Evolutionary conservation across 2,113 vertebrate genomes (phyloP), one percentile per base, ranked within the genome.

Genomic region (Apodemus speciosus): DNA sequence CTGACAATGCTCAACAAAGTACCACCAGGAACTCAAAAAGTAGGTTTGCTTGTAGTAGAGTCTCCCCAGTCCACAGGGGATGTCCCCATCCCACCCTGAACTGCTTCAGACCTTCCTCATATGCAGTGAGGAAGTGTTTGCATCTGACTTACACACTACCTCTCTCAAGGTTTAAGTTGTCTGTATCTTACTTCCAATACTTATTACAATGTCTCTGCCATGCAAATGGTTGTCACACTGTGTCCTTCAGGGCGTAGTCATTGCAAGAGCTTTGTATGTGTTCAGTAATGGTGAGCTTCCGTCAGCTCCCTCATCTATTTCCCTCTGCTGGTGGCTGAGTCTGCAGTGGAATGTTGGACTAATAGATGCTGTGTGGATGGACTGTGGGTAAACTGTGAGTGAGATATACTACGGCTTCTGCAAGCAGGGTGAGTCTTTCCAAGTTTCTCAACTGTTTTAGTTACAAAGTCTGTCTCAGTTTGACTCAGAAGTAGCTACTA

Each of bases 401-500:
- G 53, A 88, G 90, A 66, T 0, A 32, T 38, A 43, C 53, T 43
- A 51, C 62, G 56, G 79, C 56, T 60, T 43, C 79, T 83, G 38
- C 23, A 91, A 38, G 64, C 66, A 66, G n/a, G 64, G 14, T 79
- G 76, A 88, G 35, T 49, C 73, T 80, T 85, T 93, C 60, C n/a
- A 66, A 16, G 13, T 53, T 23, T 93, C 89, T 86, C 43, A 84
- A 75, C 69, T 89, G 27, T 73, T 80, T 86, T 25, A 92, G 49
- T 89, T 88, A 81, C 64, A 40, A 21, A 43, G 25, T 93, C 49
- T 77, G 77, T 88, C 80, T 66, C 58, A 23, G 38, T 92, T 92
- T 93, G 49, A 40, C 27, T 62, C 88, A 87, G 64, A 89, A 88
- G 84, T 89, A 88, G 71, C 76, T 84, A 86, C 95, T 85, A 81